These are phyloP conservation scores for Neopipo cinnamomea DNA, from an alignment of 2,113 vertebrate species.

Conservation along the genomic window DNA sequence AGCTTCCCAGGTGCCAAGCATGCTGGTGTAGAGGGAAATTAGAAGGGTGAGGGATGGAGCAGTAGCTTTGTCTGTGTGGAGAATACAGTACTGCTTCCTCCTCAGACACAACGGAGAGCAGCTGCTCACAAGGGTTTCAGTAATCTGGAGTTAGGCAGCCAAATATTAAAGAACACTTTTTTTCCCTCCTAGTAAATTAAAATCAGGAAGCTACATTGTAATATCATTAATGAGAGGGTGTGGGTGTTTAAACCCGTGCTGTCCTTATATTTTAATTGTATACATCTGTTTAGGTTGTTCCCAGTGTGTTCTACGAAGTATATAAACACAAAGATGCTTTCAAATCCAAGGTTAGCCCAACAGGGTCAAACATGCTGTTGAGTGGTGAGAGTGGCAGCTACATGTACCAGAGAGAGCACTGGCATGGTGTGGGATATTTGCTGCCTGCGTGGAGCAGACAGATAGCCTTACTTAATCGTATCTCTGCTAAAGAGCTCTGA, in stretches of 20 bases:
- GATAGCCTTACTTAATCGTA: neutral
- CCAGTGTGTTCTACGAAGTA: neutral
- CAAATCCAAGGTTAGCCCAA: neutral
- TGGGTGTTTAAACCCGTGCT: neutral
- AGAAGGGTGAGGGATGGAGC: neutral
- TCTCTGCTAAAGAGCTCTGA: neutral
- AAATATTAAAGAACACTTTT: neutral
- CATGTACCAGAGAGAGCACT: accelerated
- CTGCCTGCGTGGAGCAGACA: neutral
- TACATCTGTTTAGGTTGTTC: neutral
- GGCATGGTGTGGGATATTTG: accelerated
- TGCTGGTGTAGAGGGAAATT: neutral
- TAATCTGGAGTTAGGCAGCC: neutral
- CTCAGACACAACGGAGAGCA: neutral
- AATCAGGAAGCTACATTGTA: neutral
- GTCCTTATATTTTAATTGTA: neutral
- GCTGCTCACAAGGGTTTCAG: neutral
- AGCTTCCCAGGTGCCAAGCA: neutral
- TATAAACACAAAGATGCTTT: neutral
- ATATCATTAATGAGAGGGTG: neutral
- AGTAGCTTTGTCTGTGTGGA: accelerated
- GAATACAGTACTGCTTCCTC: neutral
- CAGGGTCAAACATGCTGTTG: neutral
- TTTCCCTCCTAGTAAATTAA: neutral
- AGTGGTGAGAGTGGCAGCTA: neutral